These are phyloP conservation scores for Epinotia demarniana DNA, from an alignment of 2,888 invertebrate species.

Conservation along the genomic window DNA sequence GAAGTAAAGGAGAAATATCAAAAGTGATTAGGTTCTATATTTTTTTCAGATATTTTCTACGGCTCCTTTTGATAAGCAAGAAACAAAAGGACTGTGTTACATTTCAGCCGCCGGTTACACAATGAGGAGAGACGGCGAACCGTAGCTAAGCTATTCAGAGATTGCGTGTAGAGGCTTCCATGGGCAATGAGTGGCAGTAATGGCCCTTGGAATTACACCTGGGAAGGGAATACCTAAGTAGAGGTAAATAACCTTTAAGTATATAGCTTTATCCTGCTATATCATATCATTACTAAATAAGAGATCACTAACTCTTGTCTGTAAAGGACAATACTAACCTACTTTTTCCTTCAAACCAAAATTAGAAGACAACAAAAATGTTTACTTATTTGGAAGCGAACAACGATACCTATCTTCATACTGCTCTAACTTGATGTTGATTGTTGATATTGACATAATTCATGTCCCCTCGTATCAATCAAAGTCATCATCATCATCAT, in stretches of 20 bases:
- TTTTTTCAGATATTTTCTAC: too few relatives aligned
- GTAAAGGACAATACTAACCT: too few relatives aligned
- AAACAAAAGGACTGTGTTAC: slow-evolving; percentile 5
- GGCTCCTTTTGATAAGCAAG: neutral
- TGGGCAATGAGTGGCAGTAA: slow-evolving; percentile 14
- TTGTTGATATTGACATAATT: too few relatives aligned
- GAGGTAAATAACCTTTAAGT: slow-evolving; percentile 6
- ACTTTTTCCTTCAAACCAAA: too few relatives aligned
- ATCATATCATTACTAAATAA: neutral
- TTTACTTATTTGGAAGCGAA: too few relatives aligned
- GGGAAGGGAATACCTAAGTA: neutral
- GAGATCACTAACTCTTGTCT: neutral
- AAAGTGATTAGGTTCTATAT: too few relatives aligned
- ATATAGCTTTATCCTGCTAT: neutral
- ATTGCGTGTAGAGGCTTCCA: slow-evolving; percentile 22
- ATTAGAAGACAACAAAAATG: too few relatives aligned
- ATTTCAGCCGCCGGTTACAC: slow-evolving; percentile 9
- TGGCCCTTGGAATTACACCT: slow-evolving; percentile 25
- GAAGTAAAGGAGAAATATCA: too few relatives aligned
- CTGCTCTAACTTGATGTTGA: too few relatives aligned
- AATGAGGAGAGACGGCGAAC: slow-evolving; percentile 5
- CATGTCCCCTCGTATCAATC: too few relatives aligned
- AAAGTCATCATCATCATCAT: too few relatives aligned
- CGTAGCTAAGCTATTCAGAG: slow-evolving; percentile 3
- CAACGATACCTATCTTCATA: too few relatives aligned